Evolutionary conservation across 2,797 vertebrate genomes (phyloP), one percentile per base, ranked within the genome.

Genomic region (Valencia hispanica): DNA sequence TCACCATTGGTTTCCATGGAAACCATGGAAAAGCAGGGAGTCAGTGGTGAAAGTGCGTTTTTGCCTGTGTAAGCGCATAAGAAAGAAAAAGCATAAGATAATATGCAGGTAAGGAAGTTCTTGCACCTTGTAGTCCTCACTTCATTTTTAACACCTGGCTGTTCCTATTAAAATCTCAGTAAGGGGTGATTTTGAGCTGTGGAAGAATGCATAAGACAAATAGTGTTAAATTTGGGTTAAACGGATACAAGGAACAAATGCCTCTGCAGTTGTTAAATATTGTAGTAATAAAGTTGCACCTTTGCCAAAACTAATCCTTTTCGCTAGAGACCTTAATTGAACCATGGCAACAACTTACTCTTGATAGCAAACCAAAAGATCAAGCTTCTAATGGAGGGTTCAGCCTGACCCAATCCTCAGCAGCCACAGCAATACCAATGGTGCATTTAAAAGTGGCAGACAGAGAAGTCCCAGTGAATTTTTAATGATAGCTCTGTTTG

Each of bases 1-100:
- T 89, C 90, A 73, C 87, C 84, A 84, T 88, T 74, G 78, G 94
- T 96, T 95, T 91, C 95, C 94, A 95, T 96, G 93, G 95, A 92
- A 95, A 96, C 95, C 85, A 8, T 84, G 82, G 82, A 79, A 86
- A 91, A 93, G 91, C 91, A 92, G 84, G 63, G 80, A 85, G 80
- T 59, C 57, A 80, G 78, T 75, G 82, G 80, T 55, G 78, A 66
- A 77, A 32, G 80, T 69, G 81, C 20, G 51, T 76, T 82, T 61
- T 57, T 77, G 68, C 73, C 80, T 80, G 57, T 73, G 75, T 41
- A 25, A 50, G 47, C 34, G 11, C 41, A 48, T 14, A 63, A 69
- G n/a, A 82, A 61, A 74, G 61, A 73, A 66, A 69, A 57, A 70
- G 70, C 72, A 45, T 12, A 50, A 59, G 65, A 74, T 78, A 83